phyloP scores from a whole-genome alignment of 2,113 vertebrate species.

The Carettochelys insculpta region DNA sequence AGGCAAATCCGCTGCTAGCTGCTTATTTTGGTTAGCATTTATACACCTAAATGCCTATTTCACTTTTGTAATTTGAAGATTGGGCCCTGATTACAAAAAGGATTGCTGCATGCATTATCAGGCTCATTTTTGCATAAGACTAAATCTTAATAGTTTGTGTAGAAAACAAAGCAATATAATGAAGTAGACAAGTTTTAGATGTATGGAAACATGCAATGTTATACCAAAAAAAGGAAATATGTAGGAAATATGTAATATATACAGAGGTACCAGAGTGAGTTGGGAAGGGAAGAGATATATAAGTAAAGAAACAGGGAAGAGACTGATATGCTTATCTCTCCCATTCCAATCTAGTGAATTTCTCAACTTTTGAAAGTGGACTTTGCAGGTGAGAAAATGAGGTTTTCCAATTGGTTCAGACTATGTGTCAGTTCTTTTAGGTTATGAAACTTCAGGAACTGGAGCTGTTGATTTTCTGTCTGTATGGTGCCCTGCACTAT shows the following conservation, averaged over 20 bases:
- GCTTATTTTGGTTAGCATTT: neutral
- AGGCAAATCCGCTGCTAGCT: neutral
- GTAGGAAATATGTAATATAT: neutral
- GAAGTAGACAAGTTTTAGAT: neutral
- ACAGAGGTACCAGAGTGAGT: neutral
- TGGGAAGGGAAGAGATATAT: neutral
- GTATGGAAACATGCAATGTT: neutral
- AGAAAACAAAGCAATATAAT: neutral
- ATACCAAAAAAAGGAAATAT: neutral
- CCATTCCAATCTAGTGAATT: neutral
- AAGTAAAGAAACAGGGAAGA: neutral
- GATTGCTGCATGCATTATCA: neutral
- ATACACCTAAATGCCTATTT: neutral
- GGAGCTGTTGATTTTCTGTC: neutral
- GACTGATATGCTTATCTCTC: neutral
- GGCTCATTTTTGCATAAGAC: neutral
- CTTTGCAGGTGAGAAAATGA: conserved; percentile 1
- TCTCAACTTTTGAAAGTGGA: conserved; percentile 8
- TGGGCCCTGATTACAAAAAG: neutral
- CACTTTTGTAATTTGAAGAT: neutral
- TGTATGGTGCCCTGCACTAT: neutral
- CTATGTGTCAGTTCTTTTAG: neutral
- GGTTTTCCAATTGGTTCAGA: neutral
- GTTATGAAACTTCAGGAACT: neutral
- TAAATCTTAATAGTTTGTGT: neutral